Evolutionary conservation across 92 coral and sea anemone genomes (phyloP).

Genomic region (Nematostella vectensis): DNA sequence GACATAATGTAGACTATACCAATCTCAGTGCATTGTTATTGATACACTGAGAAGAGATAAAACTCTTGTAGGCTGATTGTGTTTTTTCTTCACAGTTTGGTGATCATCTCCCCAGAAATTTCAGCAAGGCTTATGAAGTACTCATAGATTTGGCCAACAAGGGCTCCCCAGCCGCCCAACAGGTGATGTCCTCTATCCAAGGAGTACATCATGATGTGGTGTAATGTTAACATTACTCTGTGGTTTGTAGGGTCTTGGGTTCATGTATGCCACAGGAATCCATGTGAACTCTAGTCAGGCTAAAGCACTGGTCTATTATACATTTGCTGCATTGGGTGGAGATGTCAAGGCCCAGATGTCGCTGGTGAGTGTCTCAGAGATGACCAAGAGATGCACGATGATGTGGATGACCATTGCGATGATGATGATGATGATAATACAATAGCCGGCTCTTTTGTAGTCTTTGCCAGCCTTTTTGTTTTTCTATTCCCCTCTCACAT

Average conservation of each 20-base stretch:
- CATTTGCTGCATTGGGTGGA: constrained; percentile 87
- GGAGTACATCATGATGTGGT: neutral
- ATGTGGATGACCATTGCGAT: neutral
- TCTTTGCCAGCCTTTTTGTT: neutral
- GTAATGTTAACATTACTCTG: neutral
- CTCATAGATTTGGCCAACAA: constrained; percentile 53
- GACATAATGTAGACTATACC: no score
- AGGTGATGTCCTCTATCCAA: no score
- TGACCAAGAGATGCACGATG: no score
- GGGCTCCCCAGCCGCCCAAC: constrained; percentile 93
- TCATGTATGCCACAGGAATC: constrained; percentile 91
- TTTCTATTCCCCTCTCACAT: neutral
- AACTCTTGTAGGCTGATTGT: neutral
- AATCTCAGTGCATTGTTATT: no score
- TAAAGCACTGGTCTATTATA: constrained; percentile 89
- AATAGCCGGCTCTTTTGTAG: neutral
- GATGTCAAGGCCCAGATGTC: constrained; percentile 92
- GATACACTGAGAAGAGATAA: no score
- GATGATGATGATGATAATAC: neutral
- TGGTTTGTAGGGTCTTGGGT: constrained; percentile 53
- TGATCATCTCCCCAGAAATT: constrained; percentile 73
- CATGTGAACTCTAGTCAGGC: constrained; percentile 90
- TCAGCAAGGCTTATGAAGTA: constrained; percentile 74
- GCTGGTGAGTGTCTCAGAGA: constrained; percentile 68
- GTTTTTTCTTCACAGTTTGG: constrained; percentile 59